Base-by-base conservation (phyloP, 2,888 invertebrate species). In the Aspidapion aeneum region DNA sequence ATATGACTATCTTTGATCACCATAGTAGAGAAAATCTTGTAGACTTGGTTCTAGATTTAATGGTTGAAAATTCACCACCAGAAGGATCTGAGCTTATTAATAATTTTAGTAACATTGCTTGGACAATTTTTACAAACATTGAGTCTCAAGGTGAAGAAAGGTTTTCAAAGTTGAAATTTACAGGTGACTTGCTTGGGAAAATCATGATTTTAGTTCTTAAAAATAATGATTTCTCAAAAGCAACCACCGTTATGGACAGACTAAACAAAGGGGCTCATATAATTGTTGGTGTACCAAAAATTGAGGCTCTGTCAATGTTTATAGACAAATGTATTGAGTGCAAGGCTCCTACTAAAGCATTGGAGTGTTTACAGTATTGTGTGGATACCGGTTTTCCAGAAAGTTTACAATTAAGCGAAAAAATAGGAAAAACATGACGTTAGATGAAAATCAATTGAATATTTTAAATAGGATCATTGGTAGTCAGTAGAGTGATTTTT, bases 1-100 rank as follows among this genome's bases (percentile, higher is more conserved):
- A 95, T 71, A 85, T 94, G 72, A 82, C 90, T 0, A 81, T 88
- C 62, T 93, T 92, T 76, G 90, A 90, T 66, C 87, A 88, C 69
- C 82, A 84, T 0, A 82, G 83, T 66, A 83, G 90, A 52, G 83
- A 85, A 62, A 80, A 82, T 54, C 78, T 91, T 1, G 74, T 90
- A 0, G 83, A 82, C 58, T 77, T 79, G 2, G 75, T 90, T 0
- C 78, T 93, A 0, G 78, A 82, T 2, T 85, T 90, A 3, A 86
- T 93, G 85, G 78, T 82, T 0, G 76, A 80, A 58, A 71, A 84
- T 73, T 75, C 77, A 61, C 76, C 76, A 1, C 70, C 73, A 18
- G 70, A 69, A 12, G 69, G 67, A 49, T 67, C 75, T 12, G 69
- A 74, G 7, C 70, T 82, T 61, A 69, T 77, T 19, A 71, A 79